Evolutionary conservation across 64 coral and sea anemone genomes (phyloP).

Genomic region (Acropora tenuis): DNA sequence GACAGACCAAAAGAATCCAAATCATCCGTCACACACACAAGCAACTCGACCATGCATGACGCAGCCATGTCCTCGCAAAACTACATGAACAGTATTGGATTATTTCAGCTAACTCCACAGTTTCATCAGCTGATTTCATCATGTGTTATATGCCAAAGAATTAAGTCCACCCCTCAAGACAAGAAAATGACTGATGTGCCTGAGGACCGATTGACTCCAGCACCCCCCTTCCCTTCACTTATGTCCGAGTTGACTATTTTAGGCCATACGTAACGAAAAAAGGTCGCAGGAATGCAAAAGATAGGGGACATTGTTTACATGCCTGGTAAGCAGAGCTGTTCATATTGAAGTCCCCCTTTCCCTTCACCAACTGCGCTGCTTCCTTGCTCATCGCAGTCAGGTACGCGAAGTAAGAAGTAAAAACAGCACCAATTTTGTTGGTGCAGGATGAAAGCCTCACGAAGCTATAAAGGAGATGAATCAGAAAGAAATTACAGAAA

Average conservation of each 20-base stretch:
- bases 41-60: not conserved
- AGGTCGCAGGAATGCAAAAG: conserved; percentile 1
- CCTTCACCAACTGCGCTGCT: not conserved
- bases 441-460: not conserved
- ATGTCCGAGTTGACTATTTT: not conserved
- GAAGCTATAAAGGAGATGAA: not conserved
- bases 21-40: not conserved
- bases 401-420: not conserved
- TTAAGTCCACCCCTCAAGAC: not conserved
- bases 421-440: not conserved
- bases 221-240: not conserved
- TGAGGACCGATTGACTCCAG: not conserved
- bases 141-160: not conserved
- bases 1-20: conserved; percentile 2
- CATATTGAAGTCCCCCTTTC: not conserved
- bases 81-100: not conserved
- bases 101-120: not conserved
- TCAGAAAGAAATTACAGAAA: not conserved
- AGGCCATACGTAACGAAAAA: not conserved
- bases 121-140: not conserved
- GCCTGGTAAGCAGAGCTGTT: not conserved
- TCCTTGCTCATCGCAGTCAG: not conserved
- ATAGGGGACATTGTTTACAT: not conserved
- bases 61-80: not conserved
- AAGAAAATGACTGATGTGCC: not conserved